Base-by-base conservation (phyloP, 2,888 invertebrate genomes). In the Galeopsomyia nigrocyanea region DNA sequence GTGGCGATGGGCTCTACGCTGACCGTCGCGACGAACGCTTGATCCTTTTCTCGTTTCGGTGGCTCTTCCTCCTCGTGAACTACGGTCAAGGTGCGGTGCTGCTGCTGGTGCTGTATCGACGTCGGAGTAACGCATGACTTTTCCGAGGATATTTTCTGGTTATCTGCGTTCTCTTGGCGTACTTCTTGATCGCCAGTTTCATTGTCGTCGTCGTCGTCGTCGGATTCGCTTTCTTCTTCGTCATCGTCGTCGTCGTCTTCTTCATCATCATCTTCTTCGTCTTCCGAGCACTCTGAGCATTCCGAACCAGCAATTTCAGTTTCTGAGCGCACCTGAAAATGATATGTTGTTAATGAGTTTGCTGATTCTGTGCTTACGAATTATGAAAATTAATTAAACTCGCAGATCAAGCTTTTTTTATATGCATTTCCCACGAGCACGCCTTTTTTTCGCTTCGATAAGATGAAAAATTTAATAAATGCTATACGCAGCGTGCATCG, bases 61-160 rank as follows among this genome's bases (percentile, higher is more conserved):
- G 26, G 47, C 58, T 86, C 86, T 10, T 86, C 86, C 71, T 94
- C 94, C 82, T 94, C 94, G 7, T 92, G 92, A 57, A 94, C 94
- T 26, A 94, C 91, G 72, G 92, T 92, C 61, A 94, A 88, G 83
- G 83, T 70, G 49, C 84, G 80, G 70, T 83, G 82, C 9, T 51
- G 65, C n/a, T 26, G 26, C 26, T 26, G 26, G 2, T 26, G 26
- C 26, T 26, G 26, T 5, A 3, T 2, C 26, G 5, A 3, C 26
- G 17, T 26, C 82, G 78, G 70, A 82, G 82, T 76, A 51, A 61
- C 82, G 73, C 77, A 80, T 79, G 81, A 79, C 64, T 83, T 90
- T 88, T 79, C 90, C 87, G 80, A 87, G 80, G 80, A 89, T 79
- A 83, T 87, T 86, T 83, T 89, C 84, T 82, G 88, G 77, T 85